Evolutionary conservation across 2,888 invertebrate species (phyloP).

Genomic region (Eupithecia exiguata): DNA sequence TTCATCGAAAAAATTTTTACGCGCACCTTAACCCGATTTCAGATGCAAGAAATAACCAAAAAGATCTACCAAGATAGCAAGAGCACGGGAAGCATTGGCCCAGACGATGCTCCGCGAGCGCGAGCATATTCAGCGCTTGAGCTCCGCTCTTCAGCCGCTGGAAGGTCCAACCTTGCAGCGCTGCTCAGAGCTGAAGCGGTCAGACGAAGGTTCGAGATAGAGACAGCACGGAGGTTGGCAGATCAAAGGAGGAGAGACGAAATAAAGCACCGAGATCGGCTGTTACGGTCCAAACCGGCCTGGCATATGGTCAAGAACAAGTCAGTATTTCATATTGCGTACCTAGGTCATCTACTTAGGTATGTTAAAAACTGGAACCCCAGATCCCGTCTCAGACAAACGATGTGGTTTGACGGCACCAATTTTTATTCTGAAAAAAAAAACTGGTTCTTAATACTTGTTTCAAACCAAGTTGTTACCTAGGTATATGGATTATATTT

Average conservation of each 20-base stretch:
- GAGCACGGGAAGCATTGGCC: slow-evolving; percentile 60
- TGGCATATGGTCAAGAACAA: slow-evolving; percentile 87
- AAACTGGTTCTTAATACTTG: background rate
- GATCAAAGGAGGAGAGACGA: slow-evolving; percentile 85
- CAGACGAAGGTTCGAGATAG: slow-evolving; percentile 85
- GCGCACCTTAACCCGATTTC: slow-evolving; percentile 32
- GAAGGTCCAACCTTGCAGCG: slow-evolving; percentile 86
- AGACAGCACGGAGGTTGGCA: slow-evolving; percentile 83
- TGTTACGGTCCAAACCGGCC: slow-evolving; percentile 86
- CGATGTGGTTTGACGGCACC: background rate
- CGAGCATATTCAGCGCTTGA: slow-evolving; percentile 78
- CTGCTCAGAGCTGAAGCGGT: slow-evolving; percentile 86
- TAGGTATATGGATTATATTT: background rate
- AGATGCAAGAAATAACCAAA: slow-evolving; percentile 73
- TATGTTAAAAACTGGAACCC: background rate
- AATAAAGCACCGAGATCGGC: slow-evolving; percentile 83
- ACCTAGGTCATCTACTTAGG: background rate
- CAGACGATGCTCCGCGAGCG: slow-evolving; percentile 60
- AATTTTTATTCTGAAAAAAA: background rate
- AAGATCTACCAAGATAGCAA: slow-evolving; percentile 72
- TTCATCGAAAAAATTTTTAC: slow-evolving; percentile 15
- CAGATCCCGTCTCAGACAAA: background rate
- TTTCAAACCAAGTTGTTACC: background rate
- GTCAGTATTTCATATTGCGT: slow-evolving; percentile 53
- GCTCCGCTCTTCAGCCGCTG: slow-evolving; percentile 67